phyloP scores from a whole-genome alignment of 2,888 invertebrate genomes.

The Drosophila neotestacea region DNA sequence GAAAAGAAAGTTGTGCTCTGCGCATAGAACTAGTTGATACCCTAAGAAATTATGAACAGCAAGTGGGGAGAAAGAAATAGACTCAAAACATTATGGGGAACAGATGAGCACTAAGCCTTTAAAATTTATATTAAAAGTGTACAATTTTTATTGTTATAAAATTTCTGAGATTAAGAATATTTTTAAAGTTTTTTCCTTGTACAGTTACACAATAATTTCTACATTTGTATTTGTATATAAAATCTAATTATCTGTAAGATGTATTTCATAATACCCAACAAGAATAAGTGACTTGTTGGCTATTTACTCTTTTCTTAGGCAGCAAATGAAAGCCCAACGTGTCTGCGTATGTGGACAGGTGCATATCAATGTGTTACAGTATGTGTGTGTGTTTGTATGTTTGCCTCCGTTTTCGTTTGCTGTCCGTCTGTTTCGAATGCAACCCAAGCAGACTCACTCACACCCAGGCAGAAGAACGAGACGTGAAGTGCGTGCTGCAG shows the following conservation, averaged over 20 bases:
- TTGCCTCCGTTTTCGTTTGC: slow-evolving; percentile 67
- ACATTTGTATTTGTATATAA: too few species aligned
- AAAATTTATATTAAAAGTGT: too few species aligned
- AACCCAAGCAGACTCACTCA: slow-evolving; percentile 26
- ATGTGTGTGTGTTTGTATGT: slow-evolving; percentile 48
- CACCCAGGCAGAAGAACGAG: slow-evolving; percentile 39
- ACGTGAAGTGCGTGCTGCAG: slow-evolving; percentile 58
- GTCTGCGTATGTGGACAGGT: slow-evolving; percentile 68
- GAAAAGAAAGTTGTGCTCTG: slow-evolving; percentile 34
- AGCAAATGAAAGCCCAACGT: slow-evolving; percentile 70
- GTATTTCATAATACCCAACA: slow-evolving; percentile 2
- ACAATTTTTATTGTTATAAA: too few species aligned
- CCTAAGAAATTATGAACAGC: slow-evolving; percentile 7
- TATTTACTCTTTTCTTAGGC: slow-evolving; percentile 68
- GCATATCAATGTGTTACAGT: slow-evolving; percentile 49
- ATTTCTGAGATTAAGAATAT: too few species aligned
- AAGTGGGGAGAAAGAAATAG: neutral
- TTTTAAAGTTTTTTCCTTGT: too few species aligned
- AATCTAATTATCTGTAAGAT: neutral
- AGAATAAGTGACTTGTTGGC: slow-evolving; percentile 43
- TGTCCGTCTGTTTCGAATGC: slow-evolving; percentile 64
- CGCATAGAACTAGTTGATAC: slow-evolving; percentile 17
- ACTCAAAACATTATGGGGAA: too few species aligned
- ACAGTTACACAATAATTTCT: too few species aligned
- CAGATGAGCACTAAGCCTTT: too few species aligned